Conservation (phyloP, 2,113 vertebrate species). For the Oreotrochilus melanogaster region DNA sequence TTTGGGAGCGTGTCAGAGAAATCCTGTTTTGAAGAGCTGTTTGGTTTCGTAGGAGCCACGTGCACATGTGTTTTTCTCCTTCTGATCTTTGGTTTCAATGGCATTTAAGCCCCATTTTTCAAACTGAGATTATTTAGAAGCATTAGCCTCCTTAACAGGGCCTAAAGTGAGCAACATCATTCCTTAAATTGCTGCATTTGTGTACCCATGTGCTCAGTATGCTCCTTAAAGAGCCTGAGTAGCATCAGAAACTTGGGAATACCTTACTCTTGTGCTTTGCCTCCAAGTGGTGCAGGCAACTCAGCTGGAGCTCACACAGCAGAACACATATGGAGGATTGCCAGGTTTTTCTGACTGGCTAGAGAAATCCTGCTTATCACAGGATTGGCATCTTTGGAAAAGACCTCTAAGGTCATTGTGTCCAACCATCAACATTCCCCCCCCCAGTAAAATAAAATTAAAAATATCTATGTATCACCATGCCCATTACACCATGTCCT, state of each 20-base stretch:
- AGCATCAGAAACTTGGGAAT: background rate
- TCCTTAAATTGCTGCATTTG: background rate
- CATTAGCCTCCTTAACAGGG: background rate
- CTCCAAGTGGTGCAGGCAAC: background rate
- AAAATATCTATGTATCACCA: too few species aligned
- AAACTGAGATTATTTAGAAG: background rate
- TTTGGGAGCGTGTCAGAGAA: background rate
- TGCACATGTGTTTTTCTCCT: conserved; percentile 43
- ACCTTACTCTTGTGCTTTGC: background rate
- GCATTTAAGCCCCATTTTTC: background rate
- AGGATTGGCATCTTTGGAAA: too few species aligned
- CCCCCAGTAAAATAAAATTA: too few species aligned
- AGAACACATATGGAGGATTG: background rate
- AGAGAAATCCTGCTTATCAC: background rate
- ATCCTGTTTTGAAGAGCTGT: conserved; percentile 8
- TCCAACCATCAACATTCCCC: too few species aligned
- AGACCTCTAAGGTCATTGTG: too few species aligned
- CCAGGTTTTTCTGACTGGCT: background rate
- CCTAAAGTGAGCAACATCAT: background rate
- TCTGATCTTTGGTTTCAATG: conserved; percentile 2
- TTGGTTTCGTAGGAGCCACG: background rate
- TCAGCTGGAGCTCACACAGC: background rate
- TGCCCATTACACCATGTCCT: too few species aligned
- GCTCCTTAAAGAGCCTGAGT: background rate
- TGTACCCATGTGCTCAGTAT: background rate